These are phyloP conservation scores for Halcyon badia DNA, from an alignment of 2,797 vertebrate genomes.

Conservation along the genomic window DNA sequence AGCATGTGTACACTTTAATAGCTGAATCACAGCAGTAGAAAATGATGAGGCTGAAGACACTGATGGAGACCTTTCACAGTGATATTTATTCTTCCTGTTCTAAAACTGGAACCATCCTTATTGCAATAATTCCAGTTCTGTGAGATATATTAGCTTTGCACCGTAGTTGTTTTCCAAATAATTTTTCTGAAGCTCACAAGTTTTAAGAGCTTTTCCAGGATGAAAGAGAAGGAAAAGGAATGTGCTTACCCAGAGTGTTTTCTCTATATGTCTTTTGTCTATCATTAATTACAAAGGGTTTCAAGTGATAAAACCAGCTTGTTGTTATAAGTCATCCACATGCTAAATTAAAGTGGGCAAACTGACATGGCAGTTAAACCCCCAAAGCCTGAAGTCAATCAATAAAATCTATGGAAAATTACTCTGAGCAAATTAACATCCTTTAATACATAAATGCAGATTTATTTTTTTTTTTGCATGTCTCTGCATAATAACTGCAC, in stretches of 20 bases:
- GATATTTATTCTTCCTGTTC: slow-evolving; percentile 2
- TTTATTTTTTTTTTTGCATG: background rate
- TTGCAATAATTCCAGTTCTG: background rate
- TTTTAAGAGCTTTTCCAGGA: slow-evolving; percentile 22
- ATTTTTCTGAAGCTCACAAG: background rate
- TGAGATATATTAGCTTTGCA: background rate
- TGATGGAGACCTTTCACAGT: background rate
- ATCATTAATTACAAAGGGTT: slow-evolving; percentile 64
- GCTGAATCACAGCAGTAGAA: slow-evolving; percentile 67
- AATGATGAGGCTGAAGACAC: background rate
- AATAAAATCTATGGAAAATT: slow-evolving; percentile 74
- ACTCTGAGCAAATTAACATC: slow-evolving; percentile 42
- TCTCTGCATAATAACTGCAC: background rate
- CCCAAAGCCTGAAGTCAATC: slow-evolving; percentile 60
- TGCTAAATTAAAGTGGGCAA: slow-evolving; percentile 66
- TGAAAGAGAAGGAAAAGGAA: slow-evolving; percentile 32
- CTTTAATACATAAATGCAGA: slow-evolving; percentile 24
- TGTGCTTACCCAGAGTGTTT: slow-evolving; percentile 16
- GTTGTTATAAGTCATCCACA: slow-evolving; percentile 60
- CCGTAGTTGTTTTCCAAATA: background rate
- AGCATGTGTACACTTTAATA: slow-evolving; percentile 41
- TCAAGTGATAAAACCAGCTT: slow-evolving; percentile 59
- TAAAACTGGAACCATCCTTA: background rate
- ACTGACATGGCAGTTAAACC: slow-evolving; percentile 63
- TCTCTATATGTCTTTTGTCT: slow-evolving; percentile 50